A percentile compares a stretch with the other conserved stretches of the same genome.
phyloP scores from a whole-genome alignment of 2,797 vertebrate genomes.

The Numenius phaeopus region DNA sequence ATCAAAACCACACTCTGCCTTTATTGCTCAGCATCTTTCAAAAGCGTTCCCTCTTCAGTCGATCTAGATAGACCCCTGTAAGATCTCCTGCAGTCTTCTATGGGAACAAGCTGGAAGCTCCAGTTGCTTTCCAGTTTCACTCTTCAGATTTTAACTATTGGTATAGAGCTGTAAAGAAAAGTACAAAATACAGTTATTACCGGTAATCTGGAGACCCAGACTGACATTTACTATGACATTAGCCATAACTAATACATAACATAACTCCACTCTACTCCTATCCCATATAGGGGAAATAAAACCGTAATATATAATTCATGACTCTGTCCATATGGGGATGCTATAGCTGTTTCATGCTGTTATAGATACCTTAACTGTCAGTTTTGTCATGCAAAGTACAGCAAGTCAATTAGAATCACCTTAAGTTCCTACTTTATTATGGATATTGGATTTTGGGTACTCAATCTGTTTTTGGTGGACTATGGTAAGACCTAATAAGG shows the following conservation, averaged over 20 bases:
- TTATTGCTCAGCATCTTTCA: conserved; percentile 1
- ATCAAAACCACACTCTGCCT: not conserved
- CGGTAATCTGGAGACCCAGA: not conserved
- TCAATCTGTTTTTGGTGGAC: not conserved
- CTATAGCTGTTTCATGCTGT: not conserved
- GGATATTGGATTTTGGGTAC: not conserved
- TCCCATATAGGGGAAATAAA: not conserved
- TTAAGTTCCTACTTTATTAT: not conserved
- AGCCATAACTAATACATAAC: not conserved
- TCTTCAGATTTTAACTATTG: not conserved
- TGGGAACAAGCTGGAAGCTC: not conserved
- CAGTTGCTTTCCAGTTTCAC: not conserved
- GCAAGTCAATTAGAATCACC: not conserved
- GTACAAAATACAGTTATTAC: not conserved
- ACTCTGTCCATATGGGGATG: not conserved
- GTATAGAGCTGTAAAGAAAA: not conserved
- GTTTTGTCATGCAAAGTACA: not conserved
- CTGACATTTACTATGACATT: not conserved
- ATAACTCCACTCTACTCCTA: not conserved
- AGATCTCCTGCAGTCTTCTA: not conserved
- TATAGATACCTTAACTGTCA: not conserved
- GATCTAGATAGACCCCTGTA: not conserved
- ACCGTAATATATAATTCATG: not conserved
- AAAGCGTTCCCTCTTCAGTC: not conserved
- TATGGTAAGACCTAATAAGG: not conserved